These are phyloP conservation scores for Delphinus delphis DNA, from an alignment of 2,113 vertebrate genomes.

Conservation along the genomic window DNA sequence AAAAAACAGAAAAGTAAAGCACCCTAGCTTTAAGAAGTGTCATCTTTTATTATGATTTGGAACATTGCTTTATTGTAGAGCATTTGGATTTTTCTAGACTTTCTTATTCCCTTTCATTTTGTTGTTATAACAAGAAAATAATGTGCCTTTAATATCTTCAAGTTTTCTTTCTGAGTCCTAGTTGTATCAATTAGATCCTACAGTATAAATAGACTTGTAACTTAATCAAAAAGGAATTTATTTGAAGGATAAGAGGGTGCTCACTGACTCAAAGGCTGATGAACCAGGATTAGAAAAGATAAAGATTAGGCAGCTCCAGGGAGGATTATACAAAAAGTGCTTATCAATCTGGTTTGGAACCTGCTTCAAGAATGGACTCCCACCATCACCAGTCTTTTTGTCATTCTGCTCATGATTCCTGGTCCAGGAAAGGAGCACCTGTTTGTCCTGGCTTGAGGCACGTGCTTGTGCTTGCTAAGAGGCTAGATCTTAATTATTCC, in stretches of 20 bases:
- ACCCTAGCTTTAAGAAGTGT: neutral
- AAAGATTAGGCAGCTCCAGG: neutral
- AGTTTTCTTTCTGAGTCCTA: neutral
- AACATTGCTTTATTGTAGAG: neutral
- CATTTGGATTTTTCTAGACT: neutral
- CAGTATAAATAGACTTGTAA: neutral
- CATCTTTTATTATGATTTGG: neutral
- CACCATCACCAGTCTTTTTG: neutral
- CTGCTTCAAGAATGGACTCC: neutral
- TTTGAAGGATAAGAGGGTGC: neutral
- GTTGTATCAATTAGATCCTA: neutral
- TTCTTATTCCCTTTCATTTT: neutral
- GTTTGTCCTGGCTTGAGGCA: neutral
- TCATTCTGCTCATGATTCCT: neutral
- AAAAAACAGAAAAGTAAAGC: neutral
- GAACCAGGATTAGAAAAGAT: neutral
- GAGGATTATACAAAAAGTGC: neutral
- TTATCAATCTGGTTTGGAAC: neutral
- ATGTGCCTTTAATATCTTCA: neutral
- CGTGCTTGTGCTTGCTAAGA: neutral
- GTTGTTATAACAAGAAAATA: neutral
- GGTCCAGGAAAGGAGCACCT: neutral
- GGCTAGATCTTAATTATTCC: neutral
- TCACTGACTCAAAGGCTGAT: neutral
- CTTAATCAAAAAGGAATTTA: neutral